Evolutionary conservation across 2,797 vertebrate genomes (phyloP).

Genomic region (Molossus alvarezi): DNA sequence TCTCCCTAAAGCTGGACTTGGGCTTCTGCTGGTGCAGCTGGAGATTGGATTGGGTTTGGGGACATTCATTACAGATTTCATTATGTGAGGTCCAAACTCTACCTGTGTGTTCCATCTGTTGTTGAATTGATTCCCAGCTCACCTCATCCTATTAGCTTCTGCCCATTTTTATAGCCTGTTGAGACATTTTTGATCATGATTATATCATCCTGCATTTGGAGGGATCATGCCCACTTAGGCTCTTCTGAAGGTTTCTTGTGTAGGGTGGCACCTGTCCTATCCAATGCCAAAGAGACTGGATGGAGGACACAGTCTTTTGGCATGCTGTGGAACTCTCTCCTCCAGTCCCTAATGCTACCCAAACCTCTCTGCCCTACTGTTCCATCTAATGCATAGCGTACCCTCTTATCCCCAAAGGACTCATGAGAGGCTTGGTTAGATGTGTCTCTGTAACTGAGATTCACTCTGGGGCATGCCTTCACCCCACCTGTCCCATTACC

Average conservation of each 20-base stretch:
- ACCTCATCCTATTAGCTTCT: not conserved
- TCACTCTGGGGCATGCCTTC: too few species aligned
- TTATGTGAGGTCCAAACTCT: rapidly evolving
- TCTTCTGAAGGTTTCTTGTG: not conserved
- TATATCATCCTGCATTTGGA: not conserved
- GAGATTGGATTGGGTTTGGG: not conserved
- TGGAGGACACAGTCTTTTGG: not conserved
- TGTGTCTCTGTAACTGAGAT: not conserved
- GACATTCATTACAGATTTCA: rapidly evolving
- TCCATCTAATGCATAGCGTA: not conserved
- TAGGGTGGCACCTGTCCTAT: not conserved
- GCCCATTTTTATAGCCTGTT: not conserved
- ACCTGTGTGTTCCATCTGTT: not conserved
- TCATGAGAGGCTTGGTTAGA: not conserved
- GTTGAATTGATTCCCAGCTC: not conserved
- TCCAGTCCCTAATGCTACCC: not conserved
- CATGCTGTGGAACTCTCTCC: not conserved
- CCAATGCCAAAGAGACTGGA: too few species aligned
- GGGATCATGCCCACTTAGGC: not conserved
- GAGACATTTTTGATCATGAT: not conserved
- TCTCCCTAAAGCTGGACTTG: not conserved
- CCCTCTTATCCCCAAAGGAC: not conserved
- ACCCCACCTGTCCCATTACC: too few species aligned
- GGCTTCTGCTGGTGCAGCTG: not conserved
- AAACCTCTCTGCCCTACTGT: not conserved